phyloP scores from a whole-genome alignment of 2,888 invertebrate genomes.

The Oasisia sp. region DNA sequence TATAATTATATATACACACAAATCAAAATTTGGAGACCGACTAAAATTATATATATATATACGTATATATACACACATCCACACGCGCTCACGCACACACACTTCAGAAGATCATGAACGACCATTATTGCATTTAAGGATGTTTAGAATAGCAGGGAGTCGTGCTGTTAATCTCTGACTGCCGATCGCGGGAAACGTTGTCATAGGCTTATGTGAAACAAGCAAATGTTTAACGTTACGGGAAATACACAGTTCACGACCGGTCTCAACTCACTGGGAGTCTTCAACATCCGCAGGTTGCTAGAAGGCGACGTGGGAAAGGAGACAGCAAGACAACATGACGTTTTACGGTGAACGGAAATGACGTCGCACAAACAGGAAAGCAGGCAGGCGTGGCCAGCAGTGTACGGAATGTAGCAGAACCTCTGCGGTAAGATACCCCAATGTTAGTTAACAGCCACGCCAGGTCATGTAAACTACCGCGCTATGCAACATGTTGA shows the following conservation, averaged over 20 bases:
- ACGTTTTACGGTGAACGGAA: neutral
- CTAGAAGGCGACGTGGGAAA: neutral
- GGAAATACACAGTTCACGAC: neutral
- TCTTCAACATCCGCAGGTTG: neutral
- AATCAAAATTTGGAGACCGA: too few species aligned
- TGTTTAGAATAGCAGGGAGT: neutral
- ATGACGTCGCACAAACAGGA: neutral
- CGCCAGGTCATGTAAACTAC: neutral
- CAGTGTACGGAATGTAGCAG: neutral
- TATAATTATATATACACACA: too few species aligned
- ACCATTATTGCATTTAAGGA: too few species aligned
- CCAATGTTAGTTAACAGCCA: neutral
- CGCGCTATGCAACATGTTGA: neutral
- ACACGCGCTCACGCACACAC: neutral
- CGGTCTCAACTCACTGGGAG: neutral
- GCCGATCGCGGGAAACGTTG: neutral
- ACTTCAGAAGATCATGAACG: neutral
- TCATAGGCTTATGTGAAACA: neutral
- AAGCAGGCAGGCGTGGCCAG: slow-evolving; percentile 6
- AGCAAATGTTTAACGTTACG: neutral
- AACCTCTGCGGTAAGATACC: neutral
- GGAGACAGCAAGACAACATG: neutral
- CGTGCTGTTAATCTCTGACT: neutral
- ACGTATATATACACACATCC: neutral
- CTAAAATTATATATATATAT: neutral